A percentile compares a stretch with the other conserved stretches of the same genome.
phyloP scores from a whole-genome alignment of 2,113 vertebrate genomes.

The Corythornis cristatus region DNA sequence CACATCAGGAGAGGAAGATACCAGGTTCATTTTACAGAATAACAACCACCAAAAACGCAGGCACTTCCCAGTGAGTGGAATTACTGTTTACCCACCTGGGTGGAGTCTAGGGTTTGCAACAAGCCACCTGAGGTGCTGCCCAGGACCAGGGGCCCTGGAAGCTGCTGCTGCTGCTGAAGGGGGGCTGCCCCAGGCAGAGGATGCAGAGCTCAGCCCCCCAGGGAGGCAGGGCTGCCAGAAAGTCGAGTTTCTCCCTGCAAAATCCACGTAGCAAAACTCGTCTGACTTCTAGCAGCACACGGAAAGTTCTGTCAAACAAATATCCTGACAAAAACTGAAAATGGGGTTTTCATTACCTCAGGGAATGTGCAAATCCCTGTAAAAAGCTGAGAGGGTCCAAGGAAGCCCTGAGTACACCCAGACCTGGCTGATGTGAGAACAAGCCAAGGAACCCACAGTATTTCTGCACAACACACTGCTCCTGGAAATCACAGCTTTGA shows the following conservation, averaged over 20 bases:
- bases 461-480: background rate
- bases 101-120: background rate
- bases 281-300: conserved; percentile 10
- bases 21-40: background rate
- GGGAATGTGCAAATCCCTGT: background rate
- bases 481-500: background rate
- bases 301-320: conserved; percentile 5
- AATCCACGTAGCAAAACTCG: conserved; percentile 30
- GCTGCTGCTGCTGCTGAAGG: conserved; percentile 34
- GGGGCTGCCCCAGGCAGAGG: background rate
- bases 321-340: background rate
- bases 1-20: background rate
- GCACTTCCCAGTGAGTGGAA: background rate
- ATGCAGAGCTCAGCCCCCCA: background rate
- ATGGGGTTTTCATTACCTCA: background rate
- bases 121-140: conserved; percentile 5
- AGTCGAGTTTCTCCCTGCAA: conserved; percentile 2
- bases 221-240: conserved; percentile 25
- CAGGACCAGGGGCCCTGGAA: conserved; percentile 16
- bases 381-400: background rate
- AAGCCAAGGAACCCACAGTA: background rate
- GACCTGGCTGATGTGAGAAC: background rate
- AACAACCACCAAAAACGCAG: background rate
- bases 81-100: background rate
- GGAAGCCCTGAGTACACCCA: background rate